A percentile compares a stretch with the other conserved stretches of the same genome.
Conservation (phyloP, 2,888 invertebrate species). For the Lucinisca nassula region DNA sequence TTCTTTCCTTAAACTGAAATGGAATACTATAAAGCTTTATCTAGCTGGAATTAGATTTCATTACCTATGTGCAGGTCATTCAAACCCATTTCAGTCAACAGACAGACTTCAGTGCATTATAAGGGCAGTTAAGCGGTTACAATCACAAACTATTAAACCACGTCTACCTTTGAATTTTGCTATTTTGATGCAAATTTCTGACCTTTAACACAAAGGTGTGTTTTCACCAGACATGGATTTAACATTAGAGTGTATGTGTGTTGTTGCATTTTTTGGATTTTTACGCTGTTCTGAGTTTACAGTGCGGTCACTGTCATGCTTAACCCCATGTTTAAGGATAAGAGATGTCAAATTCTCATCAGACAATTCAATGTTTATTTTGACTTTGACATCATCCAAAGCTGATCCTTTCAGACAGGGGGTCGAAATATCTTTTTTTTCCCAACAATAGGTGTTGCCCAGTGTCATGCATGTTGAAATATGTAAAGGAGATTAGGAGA, state of each 20-base stretch:
- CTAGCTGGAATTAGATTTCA: conserved; percentile 12
- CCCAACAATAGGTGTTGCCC: neutral
- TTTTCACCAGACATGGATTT: neutral
- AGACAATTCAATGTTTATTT: neutral
- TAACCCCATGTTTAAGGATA: neutral
- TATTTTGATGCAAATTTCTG: neutral
- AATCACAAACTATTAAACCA: neutral
- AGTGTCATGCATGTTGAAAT: neutral
- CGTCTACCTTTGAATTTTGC: neutral
- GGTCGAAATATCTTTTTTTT: neutral
- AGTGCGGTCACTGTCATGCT: neutral
- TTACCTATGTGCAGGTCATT: neutral
- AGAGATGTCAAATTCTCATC: neutral
- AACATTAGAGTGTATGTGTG: neutral
- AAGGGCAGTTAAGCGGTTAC: conserved; percentile 10
- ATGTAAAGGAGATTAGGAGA: neutral
- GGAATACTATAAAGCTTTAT: conserved; percentile 25
- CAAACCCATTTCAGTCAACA: neutral
- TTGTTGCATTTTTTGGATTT: conserved; percentile 27
- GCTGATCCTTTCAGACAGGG: conserved; percentile 8
- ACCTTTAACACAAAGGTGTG: neutral
- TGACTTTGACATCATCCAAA: conserved; percentile 9
- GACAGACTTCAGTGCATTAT: conserved; percentile 21
- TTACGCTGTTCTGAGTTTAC: conserved; percentile 31
- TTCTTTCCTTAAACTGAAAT: neutral